phyloP scores from a whole-genome alignment of 2,113 vertebrate genomes.

The Apodemus speciosus region DNA sequence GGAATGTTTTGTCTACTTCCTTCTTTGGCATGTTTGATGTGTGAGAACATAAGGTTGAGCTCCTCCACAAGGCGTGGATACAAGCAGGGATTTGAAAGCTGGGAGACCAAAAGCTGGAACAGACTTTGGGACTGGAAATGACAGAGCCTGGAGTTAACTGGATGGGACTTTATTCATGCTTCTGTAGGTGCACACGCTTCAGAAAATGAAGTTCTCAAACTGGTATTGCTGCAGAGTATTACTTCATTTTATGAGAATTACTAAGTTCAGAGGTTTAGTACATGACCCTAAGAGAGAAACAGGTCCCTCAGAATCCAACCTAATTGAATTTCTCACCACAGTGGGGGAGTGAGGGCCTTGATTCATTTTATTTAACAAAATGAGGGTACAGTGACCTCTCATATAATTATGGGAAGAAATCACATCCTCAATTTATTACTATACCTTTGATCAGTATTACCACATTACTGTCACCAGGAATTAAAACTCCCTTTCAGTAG shows the following conservation, averaged over 20 bases:
- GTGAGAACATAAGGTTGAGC: neutral
- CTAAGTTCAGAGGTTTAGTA: neutral
- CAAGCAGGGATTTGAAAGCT: neutral
- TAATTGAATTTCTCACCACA: neutral
- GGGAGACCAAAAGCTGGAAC: no score
- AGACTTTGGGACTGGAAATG: no score
- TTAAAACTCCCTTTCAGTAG: neutral
- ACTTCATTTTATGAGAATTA: neutral
- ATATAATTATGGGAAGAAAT: neutral
- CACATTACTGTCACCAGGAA: neutral
- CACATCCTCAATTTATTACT: neutral
- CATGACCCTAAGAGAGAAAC: neutral
- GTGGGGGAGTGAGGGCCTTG: neutral
- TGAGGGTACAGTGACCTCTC: neutral
- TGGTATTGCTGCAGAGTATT: neutral
- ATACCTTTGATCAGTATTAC: neutral
- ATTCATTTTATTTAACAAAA: neutral
- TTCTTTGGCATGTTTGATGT: neutral
- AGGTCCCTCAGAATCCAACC: neutral
- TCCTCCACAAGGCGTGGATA: neutral
- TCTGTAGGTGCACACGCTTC: neutral
- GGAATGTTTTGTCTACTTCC: neutral
- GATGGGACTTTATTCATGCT: no score
- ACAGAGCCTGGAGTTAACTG: neutral
- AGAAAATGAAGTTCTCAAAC: neutral